phyloP scores from a whole-genome alignment of 2,113 vertebrate species.

The Barbus barbus region DNA sequence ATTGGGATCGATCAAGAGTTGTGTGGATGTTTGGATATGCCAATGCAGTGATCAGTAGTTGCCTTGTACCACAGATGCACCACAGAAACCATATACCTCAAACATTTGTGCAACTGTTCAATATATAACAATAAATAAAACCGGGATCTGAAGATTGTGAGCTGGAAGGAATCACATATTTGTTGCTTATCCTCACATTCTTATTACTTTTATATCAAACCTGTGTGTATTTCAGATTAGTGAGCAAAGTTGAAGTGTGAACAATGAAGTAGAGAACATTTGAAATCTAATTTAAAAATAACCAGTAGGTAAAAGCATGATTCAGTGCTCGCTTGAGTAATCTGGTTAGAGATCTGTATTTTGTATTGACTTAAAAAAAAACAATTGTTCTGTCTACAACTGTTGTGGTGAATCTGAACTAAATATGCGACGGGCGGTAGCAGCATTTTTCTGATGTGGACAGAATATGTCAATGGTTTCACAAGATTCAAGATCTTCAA shows the following conservation, averaged over 20 bases:
- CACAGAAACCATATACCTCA: slow-evolving; percentile 31
- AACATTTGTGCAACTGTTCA: neutral
- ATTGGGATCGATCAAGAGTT: neutral
- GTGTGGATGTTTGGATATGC: neutral
- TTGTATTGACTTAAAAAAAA: neutral
- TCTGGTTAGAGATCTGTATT: slow-evolving; percentile 15
- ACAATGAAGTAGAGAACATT: neutral
- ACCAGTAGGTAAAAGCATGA: slow-evolving; percentile 24
- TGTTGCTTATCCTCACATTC: slow-evolving; percentile 23
- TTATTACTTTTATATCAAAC: neutral
- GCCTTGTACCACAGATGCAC: slow-evolving; percentile 15
- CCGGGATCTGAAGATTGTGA: neutral
- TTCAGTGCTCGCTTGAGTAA: slow-evolving; percentile 19
- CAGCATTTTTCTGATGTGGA: slow-evolving; percentile 8
- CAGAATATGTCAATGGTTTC: neutral
- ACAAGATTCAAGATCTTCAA: neutral
- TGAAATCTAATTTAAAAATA: neutral
- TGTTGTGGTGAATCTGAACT: slow-evolving; percentile 35
- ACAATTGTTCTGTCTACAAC: slow-evolving; percentile 2
- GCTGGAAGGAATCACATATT: neutral
- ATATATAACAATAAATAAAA: neutral
- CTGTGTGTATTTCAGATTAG: neutral
- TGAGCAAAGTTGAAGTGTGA: neutral
- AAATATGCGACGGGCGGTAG: neutral
- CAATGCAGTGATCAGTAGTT: neutral